phyloP scores from a whole-genome alignment of 2,797 vertebrate species.

The Protonibea diacanthus region DNA sequence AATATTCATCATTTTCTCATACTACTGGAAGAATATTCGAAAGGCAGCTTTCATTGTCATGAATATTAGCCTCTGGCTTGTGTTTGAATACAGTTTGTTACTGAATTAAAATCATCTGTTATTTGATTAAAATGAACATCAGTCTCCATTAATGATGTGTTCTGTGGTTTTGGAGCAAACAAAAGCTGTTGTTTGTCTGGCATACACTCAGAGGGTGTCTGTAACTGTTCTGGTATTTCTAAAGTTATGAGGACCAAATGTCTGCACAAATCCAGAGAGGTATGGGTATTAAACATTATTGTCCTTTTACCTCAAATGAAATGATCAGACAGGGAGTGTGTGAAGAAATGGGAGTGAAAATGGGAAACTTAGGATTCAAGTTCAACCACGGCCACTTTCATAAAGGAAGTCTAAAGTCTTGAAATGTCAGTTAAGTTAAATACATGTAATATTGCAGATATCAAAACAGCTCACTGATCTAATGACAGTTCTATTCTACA shows the following conservation, averaged over 20 bases:
- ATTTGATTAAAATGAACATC: constrained; percentile 51
- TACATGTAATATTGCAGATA: not conserved
- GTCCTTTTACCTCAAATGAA: not conserved
- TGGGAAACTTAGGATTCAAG: not conserved
- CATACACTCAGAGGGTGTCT: not conserved
- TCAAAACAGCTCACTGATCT: not conserved
- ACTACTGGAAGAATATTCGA: constrained; percentile 32
- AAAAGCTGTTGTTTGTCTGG: constrained; percentile 48
- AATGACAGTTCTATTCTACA: not conserved
- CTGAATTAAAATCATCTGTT: constrained; percentile 45
- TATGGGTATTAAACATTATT: not conserved
- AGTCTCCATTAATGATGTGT: constrained; percentile 32
- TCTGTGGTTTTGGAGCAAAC: constrained; percentile 36
- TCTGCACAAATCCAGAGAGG: constrained; percentile 1
- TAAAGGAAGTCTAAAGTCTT: not conserved
- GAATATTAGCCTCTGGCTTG: constrained; percentile 18
- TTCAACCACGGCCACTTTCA: not conserved
- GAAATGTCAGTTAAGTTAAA: not conserved
- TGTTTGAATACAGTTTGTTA: constrained; percentile 41
- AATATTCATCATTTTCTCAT: constrained; percentile 54
- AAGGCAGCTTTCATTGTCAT: constrained; percentile 21
- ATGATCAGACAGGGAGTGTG: not conserved
- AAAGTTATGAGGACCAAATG: constrained; percentile 33
- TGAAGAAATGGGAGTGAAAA: not conserved
- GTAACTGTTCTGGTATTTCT: constrained; percentile 15